Evolutionary conservation across 2,888 invertebrate genomes (phyloP), one percentile per base, ranked within the genome.

Genomic region (Cataglyphis altisquamis): DNA sequence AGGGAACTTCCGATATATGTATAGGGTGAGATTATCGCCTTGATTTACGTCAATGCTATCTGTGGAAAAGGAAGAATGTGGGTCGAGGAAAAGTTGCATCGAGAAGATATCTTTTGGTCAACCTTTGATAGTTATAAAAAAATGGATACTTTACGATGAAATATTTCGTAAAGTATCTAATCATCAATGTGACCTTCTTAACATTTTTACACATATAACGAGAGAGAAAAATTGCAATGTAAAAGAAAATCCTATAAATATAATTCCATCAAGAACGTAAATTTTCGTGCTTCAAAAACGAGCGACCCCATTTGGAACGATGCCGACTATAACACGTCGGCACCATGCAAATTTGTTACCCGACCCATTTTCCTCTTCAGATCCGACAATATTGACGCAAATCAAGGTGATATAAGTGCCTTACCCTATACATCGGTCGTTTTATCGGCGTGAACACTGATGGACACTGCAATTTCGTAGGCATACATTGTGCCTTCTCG

Each of bases 351-450:
- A 5, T 55, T 36, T 57, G 5, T 55, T 6, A 10, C 1, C 18
- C 72, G 18, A 25, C 2, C 72, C 36, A 15, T 39, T 72, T 32
- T n/a, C 12, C 6, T 41, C 57, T 36, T 6, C 55, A 5, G 57
- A 36, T 18, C 18, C 21, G 0, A 21, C 18, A 63, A 63, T 63
- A 74, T 74, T 29, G 29, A 63, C 29, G 73, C 25, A 8, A 41
- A 45, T 63, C 41, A 45, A 41, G 41, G 41, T 74, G 29, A 18
- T 25, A 8, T 52, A 32, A 48, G n/a, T 48, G n/a, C 45, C 66
- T 63, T 63, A 64, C 45, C 66, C 66, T n/a, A 32, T 45, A 74
- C 48, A 74, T 32, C n/a, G 41, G 39, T 32, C 62, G n/a, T 6
- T 32, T 32, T 36, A 74, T 62, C 41, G 48, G 66, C 45, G 57